Conservation (phyloP, 2,113 vertebrate species). For the Prunella himalayana region DNA sequence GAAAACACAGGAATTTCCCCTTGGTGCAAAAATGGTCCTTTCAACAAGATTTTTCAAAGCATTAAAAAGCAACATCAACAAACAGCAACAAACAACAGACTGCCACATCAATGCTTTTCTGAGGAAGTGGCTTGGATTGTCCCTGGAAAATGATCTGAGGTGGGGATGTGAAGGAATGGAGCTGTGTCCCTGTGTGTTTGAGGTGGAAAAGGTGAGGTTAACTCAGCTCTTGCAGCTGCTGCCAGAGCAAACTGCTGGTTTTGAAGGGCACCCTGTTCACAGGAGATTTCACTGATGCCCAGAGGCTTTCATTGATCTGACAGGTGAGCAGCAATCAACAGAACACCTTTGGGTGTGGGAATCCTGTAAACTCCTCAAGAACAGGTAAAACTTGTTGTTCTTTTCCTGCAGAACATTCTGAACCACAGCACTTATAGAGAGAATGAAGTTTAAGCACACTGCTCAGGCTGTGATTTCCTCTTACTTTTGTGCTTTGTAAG, state of each 20-base stretch:
- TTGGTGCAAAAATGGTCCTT: neutral
- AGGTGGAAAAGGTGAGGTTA: neutral
- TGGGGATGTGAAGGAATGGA: neutral
- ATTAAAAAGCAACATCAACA: neutral
- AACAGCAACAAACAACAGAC: neutral
- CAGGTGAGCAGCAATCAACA: neutral
- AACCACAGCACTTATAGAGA: neutral
- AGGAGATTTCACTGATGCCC: neutral
- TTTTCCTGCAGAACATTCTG: neutral
- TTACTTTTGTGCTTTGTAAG: neutral
- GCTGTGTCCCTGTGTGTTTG: neutral
- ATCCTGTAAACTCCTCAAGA: neutral
- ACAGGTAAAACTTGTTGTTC: conserved; percentile 22
- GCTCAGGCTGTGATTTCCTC: neutral
- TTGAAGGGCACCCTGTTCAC: neutral
- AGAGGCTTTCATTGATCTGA: neutral
- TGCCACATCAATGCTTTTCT: neutral
- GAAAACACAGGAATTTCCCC: neutral
- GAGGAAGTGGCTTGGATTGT: neutral
- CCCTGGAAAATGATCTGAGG: neutral
- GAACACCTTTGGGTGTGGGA: neutral
- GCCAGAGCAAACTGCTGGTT: neutral
- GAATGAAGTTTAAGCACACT: neutral
- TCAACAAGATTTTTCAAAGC: neutral
- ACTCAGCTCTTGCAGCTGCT: neutral